A percentile compares a stretch with the other conserved stretches of the same genome.
Conservation (phyloP, 2,113 vertebrate species). For the Alexandromys fortis region DNA sequence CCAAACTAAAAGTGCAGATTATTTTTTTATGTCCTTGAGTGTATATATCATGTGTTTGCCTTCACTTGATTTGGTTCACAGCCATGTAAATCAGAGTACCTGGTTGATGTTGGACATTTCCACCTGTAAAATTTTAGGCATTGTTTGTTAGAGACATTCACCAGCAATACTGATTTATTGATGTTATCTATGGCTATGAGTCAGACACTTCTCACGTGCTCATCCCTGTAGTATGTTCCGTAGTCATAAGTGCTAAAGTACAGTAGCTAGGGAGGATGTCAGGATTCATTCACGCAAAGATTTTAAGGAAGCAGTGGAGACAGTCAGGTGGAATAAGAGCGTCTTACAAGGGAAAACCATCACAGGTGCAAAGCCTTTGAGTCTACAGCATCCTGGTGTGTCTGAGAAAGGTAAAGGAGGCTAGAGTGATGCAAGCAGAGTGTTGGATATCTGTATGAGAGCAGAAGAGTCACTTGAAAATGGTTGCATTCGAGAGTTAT, state of each 20-base stretch:
- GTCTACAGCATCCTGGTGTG: background rate
- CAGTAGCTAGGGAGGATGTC: background rate
- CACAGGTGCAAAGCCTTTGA: background rate
- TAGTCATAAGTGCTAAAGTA: background rate
- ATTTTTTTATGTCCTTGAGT: background rate
- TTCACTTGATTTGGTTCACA: background rate
- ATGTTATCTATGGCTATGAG: background rate
- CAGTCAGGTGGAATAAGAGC: accelerated
- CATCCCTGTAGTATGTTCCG: background rate
- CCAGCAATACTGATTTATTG: background rate
- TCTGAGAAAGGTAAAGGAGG: background rate
- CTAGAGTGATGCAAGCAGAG: background rate
- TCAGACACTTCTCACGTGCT: background rate
- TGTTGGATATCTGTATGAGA: background rate
- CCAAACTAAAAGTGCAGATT: background rate
- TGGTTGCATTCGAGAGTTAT: background rate
- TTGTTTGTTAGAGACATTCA: background rate
- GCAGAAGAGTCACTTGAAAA: background rate
- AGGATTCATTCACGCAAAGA: background rate
- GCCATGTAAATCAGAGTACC: background rate
- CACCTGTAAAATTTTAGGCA: background rate
- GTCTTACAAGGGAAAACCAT: background rate
- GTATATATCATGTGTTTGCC: background rate
- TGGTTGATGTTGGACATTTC: background rate
- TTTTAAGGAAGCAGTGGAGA: background rate